Base-by-base conservation (phyloP, 1,140 invertebrate genomes). In the Tetramorium parvispinum region DNA sequence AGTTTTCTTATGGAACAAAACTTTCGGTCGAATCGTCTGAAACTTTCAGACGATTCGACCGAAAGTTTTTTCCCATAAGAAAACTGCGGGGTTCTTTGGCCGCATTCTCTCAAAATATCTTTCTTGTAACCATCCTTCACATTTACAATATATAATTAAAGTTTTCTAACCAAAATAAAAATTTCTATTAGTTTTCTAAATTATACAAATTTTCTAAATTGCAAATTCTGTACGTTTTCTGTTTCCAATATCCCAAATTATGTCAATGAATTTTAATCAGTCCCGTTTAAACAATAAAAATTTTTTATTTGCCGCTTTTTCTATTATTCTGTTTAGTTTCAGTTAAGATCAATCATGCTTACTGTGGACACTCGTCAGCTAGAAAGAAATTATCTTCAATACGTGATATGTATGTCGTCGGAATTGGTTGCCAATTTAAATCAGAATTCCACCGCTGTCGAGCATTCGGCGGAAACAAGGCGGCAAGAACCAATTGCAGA, bases 351-450 rank as follows among this genome's bases (percentile, higher is more conserved):
- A 32, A 24, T 85, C 27, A 92, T 61, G 85, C 94, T 95, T 92
- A 96, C 96, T 51, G n/a, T 0, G 87, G 85, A 37, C 91, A 92
- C 0, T 89, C 65, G 0, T 91, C 87, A 8, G 57, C 1, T 2
- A 92, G 49, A 0, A 91, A 88, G 3, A 92, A 18, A n/a, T 95
- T 94, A 85, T 96, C 96, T 1, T 94, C 88, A n/a, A 89, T 78
- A 24, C 87, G 91, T 24, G 93, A 91, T 16, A 94, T 46, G 3
- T 95, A 96, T 63, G 94, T 89, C 40, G 95, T 95, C 0, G 96
- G 96, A 53, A 96, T 94, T 0, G 96, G 96, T 91, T 96, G 96
- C 96, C 96, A 96, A 49, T 95, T 93, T 93, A 27, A 96, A 81
- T 18, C 86, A 21, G 0, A 90, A 77, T 96, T 94, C 96, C 96